Conservation (phyloP, 1,140 invertebrate genomes). For the Macrostomum lignano region DNA sequence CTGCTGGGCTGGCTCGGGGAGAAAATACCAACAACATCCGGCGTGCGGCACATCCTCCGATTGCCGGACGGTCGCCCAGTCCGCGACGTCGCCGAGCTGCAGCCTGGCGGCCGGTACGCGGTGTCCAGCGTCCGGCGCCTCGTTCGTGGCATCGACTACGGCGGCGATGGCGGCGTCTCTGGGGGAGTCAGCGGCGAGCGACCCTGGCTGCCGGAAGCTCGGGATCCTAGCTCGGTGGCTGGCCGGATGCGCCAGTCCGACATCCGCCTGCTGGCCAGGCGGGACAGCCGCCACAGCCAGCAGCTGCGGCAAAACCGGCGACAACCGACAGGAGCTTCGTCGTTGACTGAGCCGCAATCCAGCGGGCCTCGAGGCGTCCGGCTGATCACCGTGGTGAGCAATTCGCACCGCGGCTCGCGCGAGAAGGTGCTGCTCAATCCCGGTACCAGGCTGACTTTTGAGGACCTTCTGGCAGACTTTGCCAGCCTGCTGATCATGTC, state of each 20-base stretch:
- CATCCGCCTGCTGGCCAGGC: background rate
- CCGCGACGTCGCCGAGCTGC: conserved; percentile 49
- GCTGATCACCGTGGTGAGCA: conserved; percentile 17
- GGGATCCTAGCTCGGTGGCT: background rate
- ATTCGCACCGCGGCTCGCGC: conserved; percentile 12
- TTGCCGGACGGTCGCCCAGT: conserved; percentile 51
- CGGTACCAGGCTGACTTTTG: conserved; percentile 62
- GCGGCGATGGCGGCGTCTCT: conserved; percentile 3
- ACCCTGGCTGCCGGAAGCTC: no score
- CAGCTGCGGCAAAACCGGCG: conserved; percentile 2
- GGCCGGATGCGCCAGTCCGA: conserved; percentile 7
- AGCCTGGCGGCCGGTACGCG: conserved; percentile 61
- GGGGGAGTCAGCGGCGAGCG: no score
- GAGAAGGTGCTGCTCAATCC: conserved; percentile 41
- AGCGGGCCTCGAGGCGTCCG: conserved; percentile 1
- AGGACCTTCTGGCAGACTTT: conserved; percentile 58
- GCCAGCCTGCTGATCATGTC: conserved; percentile 12
- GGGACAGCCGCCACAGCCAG: no score
- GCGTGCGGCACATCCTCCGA: conserved; percentile 45
- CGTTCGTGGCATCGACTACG: conserved; percentile 10
- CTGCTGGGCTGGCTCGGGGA: conserved; percentile 38
- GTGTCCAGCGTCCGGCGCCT: conserved; percentile 53
- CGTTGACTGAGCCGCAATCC: no score
- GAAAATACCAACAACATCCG: conserved; percentile 16
- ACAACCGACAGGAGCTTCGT: conserved; percentile 4